Evolutionary conservation across 2,888 invertebrate species (phyloP).

Genomic region (Drosophila fulvimacula): DNA sequence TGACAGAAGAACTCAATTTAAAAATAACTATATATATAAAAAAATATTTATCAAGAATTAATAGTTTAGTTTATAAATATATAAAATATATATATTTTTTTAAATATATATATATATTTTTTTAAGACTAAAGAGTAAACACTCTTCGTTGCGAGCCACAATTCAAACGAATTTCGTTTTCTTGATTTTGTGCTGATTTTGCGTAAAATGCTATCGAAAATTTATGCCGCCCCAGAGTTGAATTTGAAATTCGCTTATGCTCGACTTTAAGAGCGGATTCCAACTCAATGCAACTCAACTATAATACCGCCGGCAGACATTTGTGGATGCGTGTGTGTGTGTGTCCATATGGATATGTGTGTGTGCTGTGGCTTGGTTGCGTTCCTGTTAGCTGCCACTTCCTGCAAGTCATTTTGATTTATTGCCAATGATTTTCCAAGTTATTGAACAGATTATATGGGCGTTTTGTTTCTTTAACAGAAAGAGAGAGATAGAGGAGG

Average conservation of each 20-base stretch:
- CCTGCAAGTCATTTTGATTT: slow-evolving; percentile 83
- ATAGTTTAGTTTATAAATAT: no score
- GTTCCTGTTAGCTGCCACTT: slow-evolving; percentile 57
- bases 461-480: slow-evolving; percentile 66
- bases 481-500: background rate
- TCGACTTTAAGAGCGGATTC: slow-evolving; percentile 52
- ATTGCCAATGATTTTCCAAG: slow-evolving; percentile 83
- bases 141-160: background rate
- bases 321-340: slow-evolving; percentile 12
- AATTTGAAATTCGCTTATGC: slow-evolving; percentile 69
- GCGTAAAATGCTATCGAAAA: slow-evolving; percentile 67
- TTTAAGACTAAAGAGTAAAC: slow-evolving; percentile 7
- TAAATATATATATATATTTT: no score
- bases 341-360: slow-evolving; percentile 6
- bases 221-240: slow-evolving; percentile 75
- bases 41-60: no score
- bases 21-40: no score
- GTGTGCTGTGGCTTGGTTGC: slow-evolving; percentile 19
- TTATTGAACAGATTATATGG: slow-evolving; percentile 83
- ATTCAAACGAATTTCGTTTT: slow-evolving; percentile 9
- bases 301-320: slow-evolving; percentile 41
- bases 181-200: slow-evolving; percentile 72
- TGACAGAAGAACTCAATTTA: no score
- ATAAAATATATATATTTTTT: no score
- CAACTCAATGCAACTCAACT: slow-evolving; percentile 51